A percentile compares a stretch with the other conserved stretches of the same genome.
Conservation (phyloP, 2,113 vertebrate species). For the Myrmophylax atrothorax region DNA sequence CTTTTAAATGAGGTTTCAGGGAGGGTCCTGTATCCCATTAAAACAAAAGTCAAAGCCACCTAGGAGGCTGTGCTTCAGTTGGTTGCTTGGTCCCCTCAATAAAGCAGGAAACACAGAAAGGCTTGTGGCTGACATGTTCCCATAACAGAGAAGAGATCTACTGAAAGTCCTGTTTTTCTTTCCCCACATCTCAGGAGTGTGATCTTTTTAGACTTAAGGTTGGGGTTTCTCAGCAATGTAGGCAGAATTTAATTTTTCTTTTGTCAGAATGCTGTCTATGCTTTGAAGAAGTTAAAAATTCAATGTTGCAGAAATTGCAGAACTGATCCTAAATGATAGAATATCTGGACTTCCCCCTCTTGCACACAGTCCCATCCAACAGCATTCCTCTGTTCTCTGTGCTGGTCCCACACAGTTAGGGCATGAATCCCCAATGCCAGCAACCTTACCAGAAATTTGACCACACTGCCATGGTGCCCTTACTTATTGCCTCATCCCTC, state of each 20-base stretch:
- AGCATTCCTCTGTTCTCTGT: not conserved
- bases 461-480: not conserved
- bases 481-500: fast-evolving
- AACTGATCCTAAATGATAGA: not conserved
- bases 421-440: not conserved
- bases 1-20: not conserved
- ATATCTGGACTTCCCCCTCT: not conserved
- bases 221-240: not conserved
- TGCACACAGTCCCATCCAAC: fast-evolving
- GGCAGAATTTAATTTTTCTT: not conserved
- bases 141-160: not conserved
- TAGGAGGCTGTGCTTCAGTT: not conserved
- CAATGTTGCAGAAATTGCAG: not conserved
- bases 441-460: not conserved
- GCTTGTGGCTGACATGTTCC: not conserved
- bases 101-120: not conserved
- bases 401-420: not conserved
- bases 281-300: not conserved
- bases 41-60: not conserved
- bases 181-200: not conserved
- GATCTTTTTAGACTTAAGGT: not conserved
- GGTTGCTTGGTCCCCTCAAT: not conserved
- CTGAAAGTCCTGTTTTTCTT: not conserved
- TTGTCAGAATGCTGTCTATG: not conserved
- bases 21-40: not conserved